phyloP scores from a whole-genome alignment of 2,888 invertebrate species.

The Pristionchus fissidentatus region DNA sequence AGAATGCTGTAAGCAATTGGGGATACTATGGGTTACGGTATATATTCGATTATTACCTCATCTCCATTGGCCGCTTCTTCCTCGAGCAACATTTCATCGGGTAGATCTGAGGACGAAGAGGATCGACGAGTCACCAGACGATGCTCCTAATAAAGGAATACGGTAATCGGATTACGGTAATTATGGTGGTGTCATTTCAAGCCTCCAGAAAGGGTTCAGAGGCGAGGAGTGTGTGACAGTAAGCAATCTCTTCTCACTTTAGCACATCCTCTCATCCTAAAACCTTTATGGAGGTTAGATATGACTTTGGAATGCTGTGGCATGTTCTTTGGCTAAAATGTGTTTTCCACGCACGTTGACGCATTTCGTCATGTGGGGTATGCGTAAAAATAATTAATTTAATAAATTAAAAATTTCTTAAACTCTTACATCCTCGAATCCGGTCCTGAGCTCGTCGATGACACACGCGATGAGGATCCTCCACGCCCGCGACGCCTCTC shows the following conservation, averaged over 20 bases:
- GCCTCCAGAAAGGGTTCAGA: no score
- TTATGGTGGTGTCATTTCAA: no score
- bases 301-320: no score
- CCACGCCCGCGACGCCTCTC: constrained; percentile 74
- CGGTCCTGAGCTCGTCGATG: constrained; percentile 72
- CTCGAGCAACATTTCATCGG: constrained; percentile 28
- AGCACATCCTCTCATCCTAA: no score
- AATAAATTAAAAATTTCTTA: neutral
- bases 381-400: neutral
- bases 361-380: neutral
- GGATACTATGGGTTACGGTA: neutral
- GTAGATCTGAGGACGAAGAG: constrained; percentile 38
- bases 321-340: no score
- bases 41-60: neutral
- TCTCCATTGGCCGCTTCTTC: constrained; percentile 22
- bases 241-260: no score
- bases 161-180: neutral
- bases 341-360: no score
- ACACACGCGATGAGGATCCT: constrained; percentile 72
- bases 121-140: constrained; percentile 44
- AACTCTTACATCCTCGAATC: constrained; percentile 70
- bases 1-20: no score
- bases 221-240: no score
- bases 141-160: constrained; percentile 30
- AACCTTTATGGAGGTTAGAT: no score